Evolutionary conservation across 2,797 vertebrate species (phyloP), one percentile per base, ranked within the genome.

Genomic region (Hyperoplus immaculatus): DNA sequence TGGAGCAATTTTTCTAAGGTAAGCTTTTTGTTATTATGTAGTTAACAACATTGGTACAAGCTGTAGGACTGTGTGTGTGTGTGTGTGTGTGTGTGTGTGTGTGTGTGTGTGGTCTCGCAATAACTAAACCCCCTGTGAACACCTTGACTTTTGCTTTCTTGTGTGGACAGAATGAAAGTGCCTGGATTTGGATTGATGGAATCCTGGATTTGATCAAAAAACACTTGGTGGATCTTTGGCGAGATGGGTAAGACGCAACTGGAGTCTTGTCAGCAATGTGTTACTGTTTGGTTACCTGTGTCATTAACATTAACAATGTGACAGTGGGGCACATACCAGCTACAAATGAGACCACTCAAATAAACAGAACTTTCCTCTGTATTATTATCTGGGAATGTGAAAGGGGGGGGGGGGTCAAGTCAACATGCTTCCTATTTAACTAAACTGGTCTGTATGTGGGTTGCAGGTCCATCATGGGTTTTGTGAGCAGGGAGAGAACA

Each of bases 1-100:
- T 99, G 98, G 97, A 93, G 83, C 7, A 95, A 93, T 56, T 99
- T 99, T 88, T 97, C 93, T 85, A 97, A 96, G 96, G 98, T 98
- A 90, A 70, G 93, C 15, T 57, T 53, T 45, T 59, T 47, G 0
- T 70, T 1, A 1, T 49, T 2, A 1, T 8, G n/a, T 6, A 10
- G 13, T 39, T 56, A 11, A 13, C 10, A 45, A n/a, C 36, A 47
- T 29, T 29, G 29, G 29, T 29, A 29, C 29, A 13, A 12, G 11
- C 50, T 60, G 41, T 38, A 4, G 2, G 38, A 21, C 0, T 4
- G 7, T 43, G 18, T 38, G 36, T 59, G 2, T 18, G n/a, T 43
- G 18, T 38, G 36, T 68, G 3, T 18, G n/a, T 29, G 29, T 29
- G 29, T 29, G 29, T 29, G 29, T 29, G 29, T 29, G 29, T 29